These are phyloP conservation scores for Brachionus angularis DNA, from an alignment of 1,140 invertebrate genomes.

Conservation along the genomic window DNA sequence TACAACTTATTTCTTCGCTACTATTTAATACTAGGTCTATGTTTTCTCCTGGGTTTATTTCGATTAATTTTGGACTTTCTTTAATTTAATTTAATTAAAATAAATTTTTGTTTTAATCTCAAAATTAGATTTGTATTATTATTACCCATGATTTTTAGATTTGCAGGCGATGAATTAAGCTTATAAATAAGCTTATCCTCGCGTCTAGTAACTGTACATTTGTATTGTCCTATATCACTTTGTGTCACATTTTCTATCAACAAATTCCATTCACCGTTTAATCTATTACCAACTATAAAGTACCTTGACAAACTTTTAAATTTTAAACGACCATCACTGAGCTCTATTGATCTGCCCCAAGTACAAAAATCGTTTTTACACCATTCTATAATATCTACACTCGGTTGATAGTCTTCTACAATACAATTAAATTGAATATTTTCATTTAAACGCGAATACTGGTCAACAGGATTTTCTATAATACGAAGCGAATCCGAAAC, in stretches of 20 bases:
- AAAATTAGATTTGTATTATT: background rate
- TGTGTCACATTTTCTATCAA: slow-evolving; percentile 13
- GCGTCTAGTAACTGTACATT: slow-evolving; percentile 29
- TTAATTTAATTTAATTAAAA: background rate
- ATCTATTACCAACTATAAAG: slow-evolving; percentile 26
- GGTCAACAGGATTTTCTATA: background rate
- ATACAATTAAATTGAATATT: slow-evolving; percentile 5
- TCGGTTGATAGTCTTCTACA: slow-evolving; percentile 21
- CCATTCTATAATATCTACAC: slow-evolving; percentile 28
- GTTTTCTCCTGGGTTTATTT: background rate
- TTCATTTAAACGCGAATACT: background rate
- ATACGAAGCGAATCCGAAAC: background rate
- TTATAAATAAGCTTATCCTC: background rate
- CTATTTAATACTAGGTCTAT: background rate
- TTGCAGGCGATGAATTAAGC: slow-evolving; percentile 3
- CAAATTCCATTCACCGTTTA: slow-evolving; percentile 40
- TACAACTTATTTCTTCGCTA: background rate
- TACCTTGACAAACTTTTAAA: slow-evolving; percentile 11
- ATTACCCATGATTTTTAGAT: slow-evolving; percentile 25
- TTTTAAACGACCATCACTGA: background rate
- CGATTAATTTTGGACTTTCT: slow-evolving; percentile 4
- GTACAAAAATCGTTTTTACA: slow-evolving; percentile 44
- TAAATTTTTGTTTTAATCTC: no score
- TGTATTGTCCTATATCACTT: slow-evolving; percentile 29
- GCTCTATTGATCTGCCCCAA: slow-evolving; percentile 1